A percentile compares a stretch with the other conserved stretches of the same genome.
Evolutionary conservation across 2,888 invertebrate species (phyloP).

Genomic region (Onchidella celtica): DNA sequence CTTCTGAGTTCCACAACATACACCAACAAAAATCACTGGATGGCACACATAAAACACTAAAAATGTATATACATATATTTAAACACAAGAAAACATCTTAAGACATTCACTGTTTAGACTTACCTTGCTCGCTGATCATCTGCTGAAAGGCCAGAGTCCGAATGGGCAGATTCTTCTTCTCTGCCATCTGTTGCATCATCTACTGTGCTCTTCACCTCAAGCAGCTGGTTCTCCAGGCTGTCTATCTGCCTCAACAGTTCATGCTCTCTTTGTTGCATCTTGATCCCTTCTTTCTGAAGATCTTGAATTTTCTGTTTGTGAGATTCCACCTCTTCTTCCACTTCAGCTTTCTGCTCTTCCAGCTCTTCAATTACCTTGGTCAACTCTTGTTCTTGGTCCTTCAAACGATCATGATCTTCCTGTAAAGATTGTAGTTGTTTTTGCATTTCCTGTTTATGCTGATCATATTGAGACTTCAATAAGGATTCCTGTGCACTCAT

Average conservation of each 20-base stretch:
- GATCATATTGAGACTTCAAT: background rate
- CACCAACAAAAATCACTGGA: no score
- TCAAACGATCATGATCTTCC: no score
- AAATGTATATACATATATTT: no score
- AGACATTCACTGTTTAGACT: background rate
- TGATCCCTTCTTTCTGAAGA: constrained; percentile 6
- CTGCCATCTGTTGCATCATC: constrained; percentile 25
- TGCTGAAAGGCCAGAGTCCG: constrained; percentile 45
- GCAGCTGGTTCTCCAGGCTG: constrained; percentile 50
- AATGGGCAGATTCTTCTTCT: constrained; percentile 38
- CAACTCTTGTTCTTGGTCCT: background rate
- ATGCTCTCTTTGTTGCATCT: constrained; percentile 52
- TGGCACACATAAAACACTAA: no score
- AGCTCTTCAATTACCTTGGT: no score
- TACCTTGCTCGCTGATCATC: constrained; percentile 40
- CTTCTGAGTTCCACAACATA: no score
- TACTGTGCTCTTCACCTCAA: constrained; percentile 13
- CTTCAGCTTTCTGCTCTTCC: no score
- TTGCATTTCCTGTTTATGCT: constrained; percentile 14
- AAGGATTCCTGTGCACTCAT: constrained; percentile 10
- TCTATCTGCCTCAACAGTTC: constrained; percentile 48
- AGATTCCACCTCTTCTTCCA: background rate
- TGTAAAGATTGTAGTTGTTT: background rate
- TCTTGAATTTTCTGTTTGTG: background rate
- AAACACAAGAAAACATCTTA: background rate